Percentiles rank a stretch among this genome's conserved stretches.
phyloP scores from a whole-genome alignment of 2,113 vertebrate species.

The Corvus hawaiiensis region DNA sequence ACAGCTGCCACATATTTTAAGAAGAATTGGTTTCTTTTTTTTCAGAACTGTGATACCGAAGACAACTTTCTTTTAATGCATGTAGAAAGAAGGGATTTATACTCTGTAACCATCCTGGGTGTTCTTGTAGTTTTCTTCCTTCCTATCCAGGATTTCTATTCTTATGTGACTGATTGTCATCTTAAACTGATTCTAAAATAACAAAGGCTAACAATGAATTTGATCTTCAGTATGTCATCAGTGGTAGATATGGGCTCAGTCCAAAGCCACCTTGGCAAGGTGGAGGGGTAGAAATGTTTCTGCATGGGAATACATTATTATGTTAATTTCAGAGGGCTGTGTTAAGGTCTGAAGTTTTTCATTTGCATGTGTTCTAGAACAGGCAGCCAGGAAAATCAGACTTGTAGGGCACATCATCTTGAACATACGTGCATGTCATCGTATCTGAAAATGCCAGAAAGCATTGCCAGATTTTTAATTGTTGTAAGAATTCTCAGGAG shows the following conservation, averaged over 20 bases:
- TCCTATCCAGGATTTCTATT: neutral
- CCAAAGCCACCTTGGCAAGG: neutral
- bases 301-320: neutral
- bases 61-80: neutral
- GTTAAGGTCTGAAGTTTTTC: neutral
- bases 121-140: neutral
- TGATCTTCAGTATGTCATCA: neutral
- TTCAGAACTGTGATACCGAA: neutral
- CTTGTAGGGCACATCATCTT: neutral
- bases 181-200: neutral
- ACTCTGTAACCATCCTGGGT: neutral
- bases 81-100: neutral
- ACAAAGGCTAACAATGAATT: neutral
- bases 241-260: neutral
- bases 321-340: neutral
- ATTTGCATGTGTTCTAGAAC: neutral
- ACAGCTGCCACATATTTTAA: neutral
- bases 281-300: neutral
- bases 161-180: neutral
- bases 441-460: constrained; percentile 15
- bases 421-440: neutral
- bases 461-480: neutral
- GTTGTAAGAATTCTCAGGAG: neutral
- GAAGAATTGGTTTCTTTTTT: neutral
- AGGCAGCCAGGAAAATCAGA: neutral